These are phyloP conservation scores for Lagopus leucura DNA, from an alignment of 2,113 vertebrate species.

Conservation along the genomic window DNA sequence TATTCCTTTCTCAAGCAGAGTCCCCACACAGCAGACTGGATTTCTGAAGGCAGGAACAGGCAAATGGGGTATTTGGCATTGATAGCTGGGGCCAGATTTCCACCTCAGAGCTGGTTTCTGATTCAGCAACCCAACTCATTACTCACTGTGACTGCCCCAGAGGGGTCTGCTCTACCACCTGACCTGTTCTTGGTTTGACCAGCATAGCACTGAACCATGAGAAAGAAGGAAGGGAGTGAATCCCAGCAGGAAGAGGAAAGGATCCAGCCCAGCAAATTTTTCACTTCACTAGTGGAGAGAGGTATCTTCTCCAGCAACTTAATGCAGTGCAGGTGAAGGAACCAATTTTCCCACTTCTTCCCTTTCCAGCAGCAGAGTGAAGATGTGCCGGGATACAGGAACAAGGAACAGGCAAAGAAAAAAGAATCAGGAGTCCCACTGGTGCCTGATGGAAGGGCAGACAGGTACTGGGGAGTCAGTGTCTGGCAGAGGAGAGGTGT, in stretches of 20 bases:
- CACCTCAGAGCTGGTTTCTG: conserved; percentile 13
- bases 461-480: conserved; percentile 29
- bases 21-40: neutral
- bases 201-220: neutral
- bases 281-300: neutral
- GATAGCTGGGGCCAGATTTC: neutral
- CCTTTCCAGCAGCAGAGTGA: neutral
- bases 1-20: neutral
- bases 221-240: neutral
- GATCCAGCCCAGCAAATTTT: neutral
- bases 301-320: conserved; percentile 20
- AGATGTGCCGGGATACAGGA: conserved; percentile 4
- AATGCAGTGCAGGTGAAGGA: neutral
- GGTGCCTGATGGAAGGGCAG: neutral
- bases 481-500: conserved; percentile 24
- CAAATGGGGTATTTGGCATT: neutral
- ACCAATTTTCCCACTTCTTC: conserved; percentile 39
- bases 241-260: neutral
- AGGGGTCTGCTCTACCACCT: neutral
- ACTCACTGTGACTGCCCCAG: neutral
- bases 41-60: conserved; percentile 10
- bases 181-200: neutral
- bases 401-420: conserved; percentile 19
- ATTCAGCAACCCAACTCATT: neutral
- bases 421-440: conserved; percentile 33